Conservation (phyloP, 2,797 vertebrate genomes). For the Danio choprae region DNA sequence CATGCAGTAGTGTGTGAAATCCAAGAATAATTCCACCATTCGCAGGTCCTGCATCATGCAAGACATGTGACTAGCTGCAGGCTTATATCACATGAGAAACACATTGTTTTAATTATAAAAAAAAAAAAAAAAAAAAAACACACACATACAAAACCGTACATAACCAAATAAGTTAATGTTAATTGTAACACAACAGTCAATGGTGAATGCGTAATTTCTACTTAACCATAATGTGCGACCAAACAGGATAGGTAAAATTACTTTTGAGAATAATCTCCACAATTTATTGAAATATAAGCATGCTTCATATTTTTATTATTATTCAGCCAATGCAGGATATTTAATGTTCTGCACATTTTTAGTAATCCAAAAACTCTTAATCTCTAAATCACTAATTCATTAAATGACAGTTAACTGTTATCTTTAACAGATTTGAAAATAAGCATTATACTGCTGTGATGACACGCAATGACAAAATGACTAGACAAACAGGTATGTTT, state of each 20-base stretch:
- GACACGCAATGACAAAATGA: too few species aligned
- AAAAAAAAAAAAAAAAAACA: too few species aligned
- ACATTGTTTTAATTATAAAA: not conserved
- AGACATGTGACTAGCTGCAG: conserved; percentile 7
- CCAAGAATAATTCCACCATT: conserved; percentile 9
- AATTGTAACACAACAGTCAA: not conserved
- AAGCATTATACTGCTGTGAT: too few species aligned
- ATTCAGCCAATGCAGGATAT: too few species aligned
- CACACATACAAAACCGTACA: not conserved
- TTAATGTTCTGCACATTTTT: too few species aligned
- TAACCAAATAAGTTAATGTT: not conserved
- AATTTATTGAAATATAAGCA: too few species aligned
- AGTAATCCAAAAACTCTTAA: too few species aligned
- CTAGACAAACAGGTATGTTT: too few species aligned
- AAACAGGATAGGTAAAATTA: not conserved
- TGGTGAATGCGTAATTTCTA: conserved; percentile 10
- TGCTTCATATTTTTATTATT: too few species aligned
- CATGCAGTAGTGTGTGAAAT: conserved; percentile 29
- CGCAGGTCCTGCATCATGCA: not conserved
- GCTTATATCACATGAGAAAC: not conserved
- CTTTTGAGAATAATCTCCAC: not conserved
- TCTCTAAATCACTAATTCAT: too few species aligned
- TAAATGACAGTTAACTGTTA: not conserved
- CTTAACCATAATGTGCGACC: not conserved
- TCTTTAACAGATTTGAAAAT: not conserved